Evolutionary conservation across 2,113 vertebrate genomes (phyloP), one percentile per base, ranked within the genome.

Genomic region (Pseudopipra pipra): DNA sequence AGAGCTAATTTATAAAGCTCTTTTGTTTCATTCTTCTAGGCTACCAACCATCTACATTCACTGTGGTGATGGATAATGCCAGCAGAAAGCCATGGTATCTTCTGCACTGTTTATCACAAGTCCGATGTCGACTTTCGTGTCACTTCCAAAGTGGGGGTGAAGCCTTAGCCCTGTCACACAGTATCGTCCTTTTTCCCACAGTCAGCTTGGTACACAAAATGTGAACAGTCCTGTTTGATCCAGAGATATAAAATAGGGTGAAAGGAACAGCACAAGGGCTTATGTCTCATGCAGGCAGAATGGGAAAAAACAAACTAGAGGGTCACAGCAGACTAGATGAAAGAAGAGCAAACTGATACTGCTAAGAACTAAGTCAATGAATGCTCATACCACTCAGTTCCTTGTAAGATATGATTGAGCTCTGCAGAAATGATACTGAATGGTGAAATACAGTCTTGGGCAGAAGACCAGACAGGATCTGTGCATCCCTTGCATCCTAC

Each of bases 201-300:
- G 85, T 43, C 54, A 83, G 43, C 63, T 96, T 79, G 62, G 23
- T 70, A 85, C 54, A 59, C 39, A 71, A 72, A 78, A 84, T 1
- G 3, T 6, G 4, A 93, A 70, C 79, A 79, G 54, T n/a, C 67
- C 46, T 93, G 65, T 90, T 88, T 93, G 55, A 86, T 90, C 44
- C 15, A 4, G 39, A 80, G 73, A 80, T 11, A 4, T 74, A 91
- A 94, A 96, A 83, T 25, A 70, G 75, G 82, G 72, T 0, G 3
- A 96, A 95, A 95, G 61, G 63, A 95, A 77, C 39, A 83, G 85
- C 87, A 94, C 63, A 71, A 85, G 91, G 93, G 52, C 85, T 91
- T 80, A 81, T 66, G 59, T 94, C 62, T 94, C 85, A 76, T 2
- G 0, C 41, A 90, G 78, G 56, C 51, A 39, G 73, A 73, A 49